Percentiles rank a stretch among this genome's conserved stretches.
Conservation (phyloP, 92 coral and sea anemone genomes). For the Muricea muricata region DNA sequence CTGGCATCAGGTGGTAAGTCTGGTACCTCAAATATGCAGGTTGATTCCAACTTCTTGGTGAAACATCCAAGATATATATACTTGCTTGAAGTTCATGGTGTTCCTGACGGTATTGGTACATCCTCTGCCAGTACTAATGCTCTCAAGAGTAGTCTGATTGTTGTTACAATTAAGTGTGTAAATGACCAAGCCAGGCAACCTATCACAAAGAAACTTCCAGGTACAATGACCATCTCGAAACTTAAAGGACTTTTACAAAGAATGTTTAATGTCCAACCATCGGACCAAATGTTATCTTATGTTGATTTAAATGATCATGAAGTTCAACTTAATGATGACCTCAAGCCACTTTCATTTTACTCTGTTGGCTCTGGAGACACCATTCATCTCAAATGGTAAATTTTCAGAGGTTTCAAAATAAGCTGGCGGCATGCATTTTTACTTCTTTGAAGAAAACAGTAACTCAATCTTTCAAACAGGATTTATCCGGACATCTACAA, state of each 20-base stretch:
- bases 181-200: slow-evolving; percentile 75
- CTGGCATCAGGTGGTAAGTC: slow-evolving; percentile 78
- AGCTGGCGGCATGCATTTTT: no score
- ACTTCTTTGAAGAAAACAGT: no score
- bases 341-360: slow-evolving; percentile 84
- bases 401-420: no score
- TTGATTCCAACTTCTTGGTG: slow-evolving; percentile 57
- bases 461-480: no score
- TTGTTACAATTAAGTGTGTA: slow-evolving; percentile 85
- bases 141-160: slow-evolving; percentile 81
- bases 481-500: no score
- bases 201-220: slow-evolving; percentile 82
- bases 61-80: slow-evolving; percentile 75
- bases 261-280: slow-evolving; percentile 78
- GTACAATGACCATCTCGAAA: slow-evolving; percentile 96
- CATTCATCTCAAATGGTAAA: slow-evolving; percentile 80
- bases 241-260: slow-evolving; percentile 85
- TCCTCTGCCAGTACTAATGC: slow-evolving; percentile 55
- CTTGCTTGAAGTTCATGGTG: slow-evolving; percentile 77
- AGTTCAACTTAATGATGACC: slow-evolving; percentile 84
- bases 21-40: slow-evolving; percentile 41
- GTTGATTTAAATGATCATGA: slow-evolving; percentile 89
- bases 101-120: slow-evolving; percentile 70
- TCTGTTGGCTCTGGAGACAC: slow-evolving; percentile 85
- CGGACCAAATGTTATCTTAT: slow-evolving; percentile 79